Evolutionary conservation across 2,797 vertebrate genomes (phyloP).

Genomic region (Cephalopachus bancanus): DNA sequence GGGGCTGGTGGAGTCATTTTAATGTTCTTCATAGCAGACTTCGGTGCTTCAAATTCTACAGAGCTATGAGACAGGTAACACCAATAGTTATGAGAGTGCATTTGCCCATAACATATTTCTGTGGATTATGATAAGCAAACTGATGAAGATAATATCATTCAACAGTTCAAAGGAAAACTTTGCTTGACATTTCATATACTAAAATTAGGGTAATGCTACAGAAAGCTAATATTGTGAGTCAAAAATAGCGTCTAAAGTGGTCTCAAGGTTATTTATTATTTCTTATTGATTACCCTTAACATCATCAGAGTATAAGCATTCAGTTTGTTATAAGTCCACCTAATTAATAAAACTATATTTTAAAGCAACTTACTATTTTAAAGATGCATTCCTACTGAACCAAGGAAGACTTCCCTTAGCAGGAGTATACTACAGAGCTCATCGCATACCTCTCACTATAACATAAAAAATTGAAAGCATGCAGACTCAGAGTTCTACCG

Average conservation of each 20-base stretch:
- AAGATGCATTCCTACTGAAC: not conserved
- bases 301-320: not conserved
- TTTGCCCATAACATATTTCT: not conserved
- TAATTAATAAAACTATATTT: not conserved
- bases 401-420: not conserved
- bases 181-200: not conserved
- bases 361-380: not conserved
- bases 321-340: not conserved
- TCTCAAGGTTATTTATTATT: constrained; percentile 6
- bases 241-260: not conserved
- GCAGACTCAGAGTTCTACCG: not conserved
- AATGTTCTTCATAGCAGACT: not conserved
- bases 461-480: not conserved
- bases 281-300: not conserved
- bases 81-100: not conserved
- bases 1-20: not conserved
- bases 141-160: not conserved
- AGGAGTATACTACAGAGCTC: not conserved
- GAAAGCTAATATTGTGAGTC: not conserved
- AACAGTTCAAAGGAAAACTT: not conserved
- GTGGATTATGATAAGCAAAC: not conserved
- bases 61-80: not conserved
- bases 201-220: not conserved
- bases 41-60: not conserved
- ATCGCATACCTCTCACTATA: not conserved